Conservation (phyloP, 2,888 invertebrate genomes). For the Campoletis raptor region DNA sequence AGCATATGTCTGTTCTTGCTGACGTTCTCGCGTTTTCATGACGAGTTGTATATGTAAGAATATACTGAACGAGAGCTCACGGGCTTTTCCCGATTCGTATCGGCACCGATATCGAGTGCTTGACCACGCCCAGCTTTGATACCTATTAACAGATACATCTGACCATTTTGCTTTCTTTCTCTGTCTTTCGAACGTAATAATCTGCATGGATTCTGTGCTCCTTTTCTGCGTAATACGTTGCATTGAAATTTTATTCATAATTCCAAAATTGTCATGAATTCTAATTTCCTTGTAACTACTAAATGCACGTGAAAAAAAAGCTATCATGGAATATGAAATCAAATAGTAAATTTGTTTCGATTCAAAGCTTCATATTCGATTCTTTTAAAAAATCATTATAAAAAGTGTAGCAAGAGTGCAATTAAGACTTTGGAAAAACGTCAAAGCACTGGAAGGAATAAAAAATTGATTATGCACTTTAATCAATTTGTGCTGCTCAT, state of each 20-base stretch:
- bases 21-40: conserved; percentile 71
- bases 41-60: conserved; percentile 55
- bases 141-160: neutral
- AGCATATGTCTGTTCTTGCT: conserved; percentile 34
- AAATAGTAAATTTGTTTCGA: neutral
- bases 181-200: conserved; percentile 27
- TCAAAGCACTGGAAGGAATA: too few relatives aligned
- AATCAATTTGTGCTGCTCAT: too few relatives aligned
- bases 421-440: neutral
- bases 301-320: neutral
- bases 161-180: conserved; percentile 27
- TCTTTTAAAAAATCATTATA: neutral
- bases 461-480: too few relatives aligned
- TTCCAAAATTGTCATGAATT: neutral
- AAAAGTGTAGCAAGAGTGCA: neutral
- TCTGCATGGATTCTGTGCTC: conserved; percentile 39
- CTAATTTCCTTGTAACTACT: neutral
- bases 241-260: neutral
- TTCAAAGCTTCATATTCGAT: neutral
- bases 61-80: conserved; percentile 36
- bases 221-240: neutral
- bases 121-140: conserved; percentile 57
- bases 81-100: conserved; percentile 76
- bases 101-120: conserved; percentile 54
- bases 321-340: neutral